Evolutionary conservation across 2,797 vertebrate species (phyloP).

Genomic region (Taeniopygia guttata): DNA sequence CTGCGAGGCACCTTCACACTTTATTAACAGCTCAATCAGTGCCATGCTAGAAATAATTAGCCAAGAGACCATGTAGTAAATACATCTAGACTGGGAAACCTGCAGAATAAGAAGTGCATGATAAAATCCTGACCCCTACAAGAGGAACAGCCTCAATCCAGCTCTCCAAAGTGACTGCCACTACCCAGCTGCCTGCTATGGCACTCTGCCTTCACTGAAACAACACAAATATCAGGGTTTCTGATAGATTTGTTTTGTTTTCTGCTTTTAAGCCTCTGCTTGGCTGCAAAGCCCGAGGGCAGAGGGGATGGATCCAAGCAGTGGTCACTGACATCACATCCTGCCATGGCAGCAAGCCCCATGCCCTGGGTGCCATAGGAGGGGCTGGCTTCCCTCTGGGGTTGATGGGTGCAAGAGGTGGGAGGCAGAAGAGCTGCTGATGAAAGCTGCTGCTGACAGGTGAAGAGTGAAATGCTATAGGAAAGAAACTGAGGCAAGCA

Average conservation of each 20-base stretch:
- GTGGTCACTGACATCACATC: neutral
- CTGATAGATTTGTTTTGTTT: neutral
- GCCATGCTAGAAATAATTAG: slow-evolving; percentile 76
- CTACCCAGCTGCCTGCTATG: neutral
- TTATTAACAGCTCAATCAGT: slow-evolving; percentile 87
- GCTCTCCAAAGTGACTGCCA: fast-evolving
- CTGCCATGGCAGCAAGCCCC: neutral
- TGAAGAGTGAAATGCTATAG: fast-evolving
- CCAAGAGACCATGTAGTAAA: slow-evolving; percentile 67
- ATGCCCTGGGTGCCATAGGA: fast-evolving
- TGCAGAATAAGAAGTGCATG: slow-evolving; percentile 24
- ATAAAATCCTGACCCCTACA: neutral
- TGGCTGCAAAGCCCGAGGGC: neutral
- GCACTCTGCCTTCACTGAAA: slow-evolving; percentile 20
- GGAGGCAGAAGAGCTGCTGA: neutral
- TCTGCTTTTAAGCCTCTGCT: neutral
- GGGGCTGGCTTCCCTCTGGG: neutral
- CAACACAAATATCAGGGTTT: neutral
- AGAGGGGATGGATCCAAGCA: neutral
- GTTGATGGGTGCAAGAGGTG: neutral
- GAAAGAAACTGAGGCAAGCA: neutral
- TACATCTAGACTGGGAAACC: slow-evolving; percentile 55
- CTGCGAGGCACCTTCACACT: slow-evolving; percentile 84
- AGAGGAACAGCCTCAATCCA: slow-evolving; percentile 3
- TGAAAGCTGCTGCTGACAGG: neutral